These are phyloP conservation scores for Drosophila burlai DNA, from an alignment of 1,140 invertebrate genomes.

Conservation along the genomic window DNA sequence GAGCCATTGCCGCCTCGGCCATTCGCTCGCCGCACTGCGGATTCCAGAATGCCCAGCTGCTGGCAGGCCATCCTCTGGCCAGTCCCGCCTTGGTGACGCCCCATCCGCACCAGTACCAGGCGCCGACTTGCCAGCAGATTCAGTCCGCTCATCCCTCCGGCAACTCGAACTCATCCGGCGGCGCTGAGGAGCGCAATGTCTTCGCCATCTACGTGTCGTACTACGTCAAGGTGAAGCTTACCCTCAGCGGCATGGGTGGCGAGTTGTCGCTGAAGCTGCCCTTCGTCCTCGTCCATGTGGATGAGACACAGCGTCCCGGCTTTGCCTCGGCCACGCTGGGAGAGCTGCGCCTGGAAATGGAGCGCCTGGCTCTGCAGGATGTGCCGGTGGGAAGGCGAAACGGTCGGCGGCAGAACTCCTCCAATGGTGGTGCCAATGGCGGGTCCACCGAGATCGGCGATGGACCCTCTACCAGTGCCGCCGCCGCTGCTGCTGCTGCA, in stretches of 20 bases:
- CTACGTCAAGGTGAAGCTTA: conserved; percentile 94
- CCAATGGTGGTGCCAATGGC: background rate
- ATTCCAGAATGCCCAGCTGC: conserved; percentile 53
- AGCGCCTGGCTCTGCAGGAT: conserved; percentile 69
- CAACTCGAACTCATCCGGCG: background rate
- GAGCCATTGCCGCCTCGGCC: conserved; percentile 78
- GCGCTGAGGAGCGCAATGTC: conserved; percentile 90
- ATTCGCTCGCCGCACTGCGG: conserved; percentile 74
- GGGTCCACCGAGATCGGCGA: conserved; percentile 25
- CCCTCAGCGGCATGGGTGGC: conserved; percentile 92
- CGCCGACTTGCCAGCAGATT: conserved; percentile 4
- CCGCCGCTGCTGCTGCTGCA: conserved; percentile 34
- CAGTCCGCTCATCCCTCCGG: background rate
- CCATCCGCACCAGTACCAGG: conserved; percentile 32
- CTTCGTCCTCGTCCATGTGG: conserved; percentile 88
- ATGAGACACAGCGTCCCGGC: conserved; percentile 57
- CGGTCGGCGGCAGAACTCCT: conserved; percentile 10
- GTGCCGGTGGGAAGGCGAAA: conserved; percentile 58
- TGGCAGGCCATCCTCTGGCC: conserved; percentile 31
- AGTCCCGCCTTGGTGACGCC: conserved; percentile 65
- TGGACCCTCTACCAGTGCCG: conserved; percentile 65
- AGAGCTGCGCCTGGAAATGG: conserved; percentile 66
- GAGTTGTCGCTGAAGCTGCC: conserved; percentile 92
- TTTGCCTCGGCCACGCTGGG: conserved; percentile 42
- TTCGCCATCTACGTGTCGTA: conserved; percentile 96